phyloP scores from a whole-genome alignment of 2,888 invertebrate genomes.

The Chydorus sphaericus region DNA sequence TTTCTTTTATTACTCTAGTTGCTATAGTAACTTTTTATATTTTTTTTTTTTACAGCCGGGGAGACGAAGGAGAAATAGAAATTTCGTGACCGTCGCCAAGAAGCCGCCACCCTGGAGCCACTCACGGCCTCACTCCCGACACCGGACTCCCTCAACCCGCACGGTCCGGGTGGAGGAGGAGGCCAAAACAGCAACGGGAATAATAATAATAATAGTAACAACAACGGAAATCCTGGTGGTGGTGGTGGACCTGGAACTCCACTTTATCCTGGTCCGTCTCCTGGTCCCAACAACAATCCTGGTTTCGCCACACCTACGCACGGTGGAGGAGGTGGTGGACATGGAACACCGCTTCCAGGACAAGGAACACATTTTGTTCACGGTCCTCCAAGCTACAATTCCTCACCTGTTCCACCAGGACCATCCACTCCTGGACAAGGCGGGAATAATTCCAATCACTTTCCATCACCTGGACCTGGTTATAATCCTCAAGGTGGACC shows the following conservation, averaged over 20 bases:
- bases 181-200: not conserved
- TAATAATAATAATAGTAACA: no score
- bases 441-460: constrained; percentile 33
- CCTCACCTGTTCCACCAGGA: constrained; percentile 69
- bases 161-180: constrained; percentile 9
- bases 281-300: constrained; percentile 42
- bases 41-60: not conserved
- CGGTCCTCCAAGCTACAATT: constrained; percentile 55
- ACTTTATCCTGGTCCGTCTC: constrained; percentile 26
- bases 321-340: not conserved
- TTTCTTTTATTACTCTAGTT: no score
- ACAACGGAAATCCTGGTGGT: no score
- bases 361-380: constrained; percentile 9
- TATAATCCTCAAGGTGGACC: constrained; percentile 28
- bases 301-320: constrained; percentile 45
- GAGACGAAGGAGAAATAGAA: not conserved
- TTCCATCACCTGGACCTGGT: constrained; percentile 36
- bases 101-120: constrained; percentile 8
- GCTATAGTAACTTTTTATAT: not conserved
- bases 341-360: constrained; percentile 2
- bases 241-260: constrained; percentile 9
- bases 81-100: not conserved
- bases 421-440: constrained; percentile 67
- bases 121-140: constrained; percentile 5
- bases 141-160: constrained; percentile 11